Evolutionary conservation across 2,797 vertebrate species (phyloP).

Genomic region (Neostethus bicornis): DNA sequence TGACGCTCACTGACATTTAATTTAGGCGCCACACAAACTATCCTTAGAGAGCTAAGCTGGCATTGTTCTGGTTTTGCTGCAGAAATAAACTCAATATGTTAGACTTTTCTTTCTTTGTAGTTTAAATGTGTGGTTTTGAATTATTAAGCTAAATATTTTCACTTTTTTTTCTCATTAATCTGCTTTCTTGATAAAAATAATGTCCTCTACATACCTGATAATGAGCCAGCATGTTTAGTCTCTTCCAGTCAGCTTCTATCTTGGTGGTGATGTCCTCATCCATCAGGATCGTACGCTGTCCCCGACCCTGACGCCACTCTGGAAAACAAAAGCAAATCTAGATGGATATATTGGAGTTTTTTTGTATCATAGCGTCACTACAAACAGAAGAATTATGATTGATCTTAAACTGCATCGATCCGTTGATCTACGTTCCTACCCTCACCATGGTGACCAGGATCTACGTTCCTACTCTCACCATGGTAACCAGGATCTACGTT

Average conservation of each 20-base stretch:
- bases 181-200: background rate
- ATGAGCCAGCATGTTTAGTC: slow-evolving; percentile 92
- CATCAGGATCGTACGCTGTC: slow-evolving; percentile 91
- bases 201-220: slow-evolving; percentile 70
- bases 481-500: no score
- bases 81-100: no score
- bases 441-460: no score
- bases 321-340: slow-evolving; percentile 20
- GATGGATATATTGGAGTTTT: slow-evolving; percentile 1
- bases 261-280: slow-evolving; percentile 97
- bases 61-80: slow-evolving; percentile 53
- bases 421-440: no score
- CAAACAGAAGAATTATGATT: no score
- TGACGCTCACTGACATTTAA: slow-evolving; percentile 82
- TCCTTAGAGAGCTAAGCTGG: slow-evolving; percentile 59
- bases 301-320: slow-evolving; percentile 96
- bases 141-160: no score
- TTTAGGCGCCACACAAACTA: slow-evolving; percentile 65
- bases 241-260: slow-evolving; percentile 98
- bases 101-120: no score
- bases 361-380: background rate
- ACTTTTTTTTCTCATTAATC: no score
- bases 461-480: no score
- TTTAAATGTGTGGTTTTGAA: no score
- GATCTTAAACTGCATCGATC: no score